Conservation (phyloP, 2,888 invertebrate species). For the Melangyna quadrimaculata region DNA sequence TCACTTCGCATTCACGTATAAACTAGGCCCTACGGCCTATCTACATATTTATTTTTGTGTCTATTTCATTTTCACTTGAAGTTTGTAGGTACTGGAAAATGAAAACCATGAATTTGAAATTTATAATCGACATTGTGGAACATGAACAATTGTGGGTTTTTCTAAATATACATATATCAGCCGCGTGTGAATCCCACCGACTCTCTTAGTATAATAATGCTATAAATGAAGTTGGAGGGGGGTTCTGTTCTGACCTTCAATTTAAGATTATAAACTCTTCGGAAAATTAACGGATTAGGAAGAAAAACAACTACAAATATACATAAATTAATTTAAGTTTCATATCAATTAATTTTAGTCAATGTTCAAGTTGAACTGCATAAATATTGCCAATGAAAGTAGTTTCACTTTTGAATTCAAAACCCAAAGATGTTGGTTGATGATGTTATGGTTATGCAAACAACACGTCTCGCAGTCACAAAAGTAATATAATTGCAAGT, state of each 20-base stretch:
- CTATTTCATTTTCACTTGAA: too few species aligned
- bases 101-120: too few species aligned
- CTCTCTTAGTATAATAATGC: too few species aligned
- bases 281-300: neutral
- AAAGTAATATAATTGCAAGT: neutral
- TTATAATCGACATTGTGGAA: too few species aligned
- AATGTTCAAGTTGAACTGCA: neutral
- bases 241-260: neutral
- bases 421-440: neutral
- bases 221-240: too few species aligned
- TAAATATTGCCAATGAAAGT: slow-evolving; percentile 3
- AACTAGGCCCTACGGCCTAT: too few species aligned
- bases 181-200: too few species aligned
- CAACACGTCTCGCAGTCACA: neutral
- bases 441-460: slow-evolving; percentile 26
- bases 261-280: neutral
- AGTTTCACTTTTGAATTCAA: neutral
- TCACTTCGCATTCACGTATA: too few species aligned
- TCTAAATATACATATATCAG: too few species aligned
- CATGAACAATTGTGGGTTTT: too few species aligned
- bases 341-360: neutral
- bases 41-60: too few species aligned
- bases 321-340: neutral
- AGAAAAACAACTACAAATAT: neutral
- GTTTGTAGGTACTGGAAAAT: too few species aligned